Evolutionary conservation across 2,113 vertebrate genomes (phyloP), one percentile per base, ranked within the genome.

Genomic region (Diadophis punctatus): DNA sequence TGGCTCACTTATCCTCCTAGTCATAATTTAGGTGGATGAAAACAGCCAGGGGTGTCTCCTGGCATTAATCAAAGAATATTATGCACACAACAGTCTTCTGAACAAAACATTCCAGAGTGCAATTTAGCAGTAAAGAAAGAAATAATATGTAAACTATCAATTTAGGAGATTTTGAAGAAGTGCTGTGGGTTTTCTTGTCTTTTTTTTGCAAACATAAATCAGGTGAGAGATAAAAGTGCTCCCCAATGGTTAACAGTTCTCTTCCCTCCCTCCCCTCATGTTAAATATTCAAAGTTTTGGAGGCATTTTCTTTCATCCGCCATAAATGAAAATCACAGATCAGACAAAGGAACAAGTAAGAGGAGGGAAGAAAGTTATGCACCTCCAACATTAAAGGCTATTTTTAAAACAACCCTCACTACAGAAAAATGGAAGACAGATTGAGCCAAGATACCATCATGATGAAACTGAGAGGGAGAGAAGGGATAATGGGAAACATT

Each of bases 141-240:
- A 51, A 93, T 96, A 94, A 96, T 94, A 95, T 90, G n/a, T 90
- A 95, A 96, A 95, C 91, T 85, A 96, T 95, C 94, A 74, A 88
- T 93, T 97, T 96, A 96, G 95, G 91, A 91, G 94, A 94, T 97
- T 90, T 94, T 39, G 88, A 56, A 90, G 86, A 90, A 90, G 93
- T 92, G 93, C 88, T 60, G 92, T 80, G 74, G 8, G 74, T 8
- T 80, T 80, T 43, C 3, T 80, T 80, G 8, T 1, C 30, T 68
- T 80, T 80, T 63, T 8, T 30, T 74, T 63, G 68, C 34, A 43
- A 22, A 80, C 34, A 80, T 80, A 43, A 22, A 80, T 80, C 74
- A 80, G 34, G 8, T 14, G 52, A 60, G 43, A 90, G 46, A 87
- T 30, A 53, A n/a, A 88, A 30, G 20, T 9, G 85, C 22, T 39